phyloP scores from a whole-genome alignment of 2,797 vertebrate genomes.

The Euthynnus affinis region DNA sequence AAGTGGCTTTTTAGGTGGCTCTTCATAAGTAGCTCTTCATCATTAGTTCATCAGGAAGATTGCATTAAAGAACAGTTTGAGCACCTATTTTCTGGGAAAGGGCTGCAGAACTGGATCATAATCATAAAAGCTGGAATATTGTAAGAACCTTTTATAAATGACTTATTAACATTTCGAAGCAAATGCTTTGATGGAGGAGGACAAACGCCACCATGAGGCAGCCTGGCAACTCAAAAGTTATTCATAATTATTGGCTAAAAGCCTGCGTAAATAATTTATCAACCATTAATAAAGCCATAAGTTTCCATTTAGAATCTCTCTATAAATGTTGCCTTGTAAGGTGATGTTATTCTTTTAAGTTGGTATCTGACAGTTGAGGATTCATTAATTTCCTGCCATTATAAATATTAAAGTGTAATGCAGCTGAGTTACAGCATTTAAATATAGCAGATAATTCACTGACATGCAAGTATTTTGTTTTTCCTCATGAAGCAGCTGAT shows the following conservation, averaged over 20 bases:
- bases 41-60: background rate
- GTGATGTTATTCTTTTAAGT: background rate
- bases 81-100: background rate
- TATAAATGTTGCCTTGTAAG: background rate
- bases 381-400: background rate
- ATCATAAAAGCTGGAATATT: background rate
- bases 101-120: background rate
- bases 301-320: background rate
- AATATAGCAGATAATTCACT: background rate
- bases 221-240: background rate
- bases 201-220: background rate
- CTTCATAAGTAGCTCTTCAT: background rate
- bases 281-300: background rate
- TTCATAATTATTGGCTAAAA: background rate
- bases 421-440: background rate
- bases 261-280: background rate
- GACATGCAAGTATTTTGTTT: background rate
- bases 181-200: background rate
- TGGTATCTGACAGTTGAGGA: background rate
- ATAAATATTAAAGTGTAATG: background rate
- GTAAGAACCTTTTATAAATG: background rate
- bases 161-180: background rate
- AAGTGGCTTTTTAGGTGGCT: background rate
- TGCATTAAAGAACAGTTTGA: background rate
- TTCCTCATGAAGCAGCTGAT: background rate